phyloP scores from a whole-genome alignment of 2,113 vertebrate species.

The Epinephelus lanceolatus region DNA sequence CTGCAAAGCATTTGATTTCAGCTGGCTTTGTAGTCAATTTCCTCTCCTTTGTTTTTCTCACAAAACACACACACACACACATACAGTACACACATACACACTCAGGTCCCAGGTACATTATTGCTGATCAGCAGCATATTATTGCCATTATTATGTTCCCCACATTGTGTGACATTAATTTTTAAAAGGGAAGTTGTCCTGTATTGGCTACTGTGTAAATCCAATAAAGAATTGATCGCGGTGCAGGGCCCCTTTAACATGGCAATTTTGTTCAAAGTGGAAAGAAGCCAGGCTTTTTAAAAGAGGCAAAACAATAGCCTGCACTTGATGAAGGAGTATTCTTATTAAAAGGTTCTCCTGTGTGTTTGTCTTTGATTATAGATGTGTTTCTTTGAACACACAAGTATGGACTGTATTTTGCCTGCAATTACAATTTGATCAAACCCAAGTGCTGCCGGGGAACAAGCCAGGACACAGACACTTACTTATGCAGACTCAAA shows the following conservation, averaged over 20 bases:
- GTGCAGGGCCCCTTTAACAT: constrained; percentile 18
- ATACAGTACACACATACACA: constrained; percentile 4
- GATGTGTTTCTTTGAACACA: not conserved
- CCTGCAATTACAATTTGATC: not conserved
- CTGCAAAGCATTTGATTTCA: constrained; percentile 64
- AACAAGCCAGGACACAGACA: not conserved
- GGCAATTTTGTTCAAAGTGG: constrained; percentile 24
- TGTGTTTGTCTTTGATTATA: not conserved
- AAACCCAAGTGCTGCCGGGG: not conserved
- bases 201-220: constrained; percentile 32
- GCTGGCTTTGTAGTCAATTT: constrained; percentile 51
- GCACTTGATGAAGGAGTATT: not conserved
- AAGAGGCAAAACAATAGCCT: constrained; percentile 2
- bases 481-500: not conserved
- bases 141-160: constrained; percentile 39
- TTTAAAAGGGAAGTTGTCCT: constrained; percentile 36
- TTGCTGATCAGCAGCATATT: constrained; percentile 46
- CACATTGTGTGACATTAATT: constrained; percentile 31
- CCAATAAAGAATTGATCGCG: constrained; percentile 38
- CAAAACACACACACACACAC: constrained; percentile 15
- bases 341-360: not conserved
- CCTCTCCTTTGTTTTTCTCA: constrained; percentile 38
- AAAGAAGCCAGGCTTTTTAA: constrained; percentile 18
- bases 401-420: not conserved
- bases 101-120: constrained; percentile 26